phyloP scores from a whole-genome alignment of 2,888 invertebrate species.

The Polydrusus tereticollis region DNA sequence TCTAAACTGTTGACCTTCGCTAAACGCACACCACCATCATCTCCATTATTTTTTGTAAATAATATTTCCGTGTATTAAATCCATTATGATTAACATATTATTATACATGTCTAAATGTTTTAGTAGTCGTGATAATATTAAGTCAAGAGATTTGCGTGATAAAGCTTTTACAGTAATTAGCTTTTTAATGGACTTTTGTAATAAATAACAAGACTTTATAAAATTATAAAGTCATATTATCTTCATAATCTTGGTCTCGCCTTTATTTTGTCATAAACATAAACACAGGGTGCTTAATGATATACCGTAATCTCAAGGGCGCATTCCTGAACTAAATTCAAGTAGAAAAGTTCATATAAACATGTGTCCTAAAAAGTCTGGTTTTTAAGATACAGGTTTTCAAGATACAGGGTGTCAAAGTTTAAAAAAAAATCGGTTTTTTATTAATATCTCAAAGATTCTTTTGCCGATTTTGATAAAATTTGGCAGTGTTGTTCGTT shows the following conservation, averaged over 20 bases:
- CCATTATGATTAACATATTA: neutral
- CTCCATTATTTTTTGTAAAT: neutral
- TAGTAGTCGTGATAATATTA: neutral
- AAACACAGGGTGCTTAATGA: no score
- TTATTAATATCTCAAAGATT: no score
- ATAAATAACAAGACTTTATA: neutral
- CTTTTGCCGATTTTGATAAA: no score
- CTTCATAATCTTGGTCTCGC: neutral
- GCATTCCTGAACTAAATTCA: no score
- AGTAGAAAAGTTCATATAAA: no score
- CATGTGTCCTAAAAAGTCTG: no score
- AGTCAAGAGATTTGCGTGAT: neutral
- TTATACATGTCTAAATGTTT: neutral
- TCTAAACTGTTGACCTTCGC: no score
- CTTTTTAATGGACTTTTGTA: conserved; percentile 6
- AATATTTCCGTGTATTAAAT: conserved; percentile 1
- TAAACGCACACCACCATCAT: neutral
- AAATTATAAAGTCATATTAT: neutral
- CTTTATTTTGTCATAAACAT: neutral
- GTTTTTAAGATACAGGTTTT: no score
- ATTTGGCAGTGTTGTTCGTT: no score
- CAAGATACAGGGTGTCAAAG: no score
- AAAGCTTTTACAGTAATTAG: conserved; percentile 11
- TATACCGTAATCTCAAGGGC: no score
- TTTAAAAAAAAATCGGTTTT: no score